phyloP scores from a whole-genome alignment of 2,797 vertebrate genomes.

The Oryzias sinensis region DNA sequence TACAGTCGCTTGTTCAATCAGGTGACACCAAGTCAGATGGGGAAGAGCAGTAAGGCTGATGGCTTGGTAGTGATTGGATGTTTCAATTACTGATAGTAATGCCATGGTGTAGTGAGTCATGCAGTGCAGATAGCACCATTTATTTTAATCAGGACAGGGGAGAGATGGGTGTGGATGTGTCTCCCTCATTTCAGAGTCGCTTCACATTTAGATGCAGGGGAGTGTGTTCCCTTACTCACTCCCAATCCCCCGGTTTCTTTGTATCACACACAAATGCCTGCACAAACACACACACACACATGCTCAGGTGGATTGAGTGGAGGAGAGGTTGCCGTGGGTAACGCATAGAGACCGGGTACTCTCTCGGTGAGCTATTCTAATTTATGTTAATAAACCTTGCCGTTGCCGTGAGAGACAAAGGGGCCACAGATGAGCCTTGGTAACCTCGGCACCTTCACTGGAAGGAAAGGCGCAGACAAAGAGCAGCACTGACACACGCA shows the following conservation, averaged over 20 bases:
- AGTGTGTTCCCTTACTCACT: conserved; percentile 37
- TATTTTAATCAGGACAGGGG: conserved; percentile 79
- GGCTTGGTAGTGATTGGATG: conserved; percentile 77
- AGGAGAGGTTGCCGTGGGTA: conserved; percentile 78
- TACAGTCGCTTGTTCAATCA: conserved; percentile 69
- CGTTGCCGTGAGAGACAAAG: conserved; percentile 78
- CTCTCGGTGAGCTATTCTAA: conserved; percentile 81
- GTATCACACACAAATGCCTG: conserved; percentile 40
- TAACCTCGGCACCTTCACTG: conserved; percentile 73
- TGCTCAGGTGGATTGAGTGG: conserved; percentile 69
- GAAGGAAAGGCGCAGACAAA: conserved; percentile 64
- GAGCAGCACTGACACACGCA: conserved; percentile 51
- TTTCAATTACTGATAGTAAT: conserved; percentile 83
- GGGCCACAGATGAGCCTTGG: conserved; percentile 75
- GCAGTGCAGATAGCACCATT: conserved; percentile 81
- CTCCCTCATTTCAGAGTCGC: conserved; percentile 68
- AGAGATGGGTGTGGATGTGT: conserved; percentile 76
- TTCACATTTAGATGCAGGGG: conserved; percentile 76
- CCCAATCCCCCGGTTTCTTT: conserved; percentile 25
- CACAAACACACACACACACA: conserved; percentile 26
- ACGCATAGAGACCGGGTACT: conserved; percentile 77
- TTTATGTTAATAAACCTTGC: conserved; percentile 83
- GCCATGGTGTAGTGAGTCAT: conserved; percentile 78
- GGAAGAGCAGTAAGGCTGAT: conserved; percentile 71
- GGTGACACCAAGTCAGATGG: conserved; percentile 71